A percentile compares a stretch with the other conserved stretches of the same genome.
phyloP scores from a whole-genome alignment of 2,888 invertebrate genomes.

The Achlya flavicornis region DNA sequence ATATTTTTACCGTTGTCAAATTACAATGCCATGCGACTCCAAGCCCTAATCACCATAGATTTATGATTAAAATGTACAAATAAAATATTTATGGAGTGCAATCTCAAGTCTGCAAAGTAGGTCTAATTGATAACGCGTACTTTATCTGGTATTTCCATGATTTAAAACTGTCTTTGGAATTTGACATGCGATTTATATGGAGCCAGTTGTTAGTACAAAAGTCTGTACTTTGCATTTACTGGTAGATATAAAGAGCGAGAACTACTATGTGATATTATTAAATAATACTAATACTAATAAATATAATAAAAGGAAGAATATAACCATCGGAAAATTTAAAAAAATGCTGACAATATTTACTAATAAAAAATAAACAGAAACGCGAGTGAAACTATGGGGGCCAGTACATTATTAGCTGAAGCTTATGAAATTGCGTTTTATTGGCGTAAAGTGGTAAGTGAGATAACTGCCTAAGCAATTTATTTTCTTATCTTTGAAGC shows the following conservation, averaged over 20 bases:
- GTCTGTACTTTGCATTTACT: slow-evolving; percentile 42
- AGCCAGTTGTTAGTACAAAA: slow-evolving; percentile 34
- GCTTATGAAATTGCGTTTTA: background rate
- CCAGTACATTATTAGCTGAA: background rate
- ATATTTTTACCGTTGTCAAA: slow-evolving; percentile 33
- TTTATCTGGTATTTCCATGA: slow-evolving; percentile 75
- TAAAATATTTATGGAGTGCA: slow-evolving; percentile 16
- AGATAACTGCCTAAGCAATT: background rate
- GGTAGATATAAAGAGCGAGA: slow-evolving; percentile 19
- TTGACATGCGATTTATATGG: slow-evolving; percentile 62
- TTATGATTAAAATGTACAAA: slow-evolving; percentile 19
- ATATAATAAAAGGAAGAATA: too few relatives aligned
- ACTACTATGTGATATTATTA: background rate
- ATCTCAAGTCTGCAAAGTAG: slow-evolving; percentile 43
- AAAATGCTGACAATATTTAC: too few relatives aligned
- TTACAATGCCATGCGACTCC: slow-evolving; percentile 33
- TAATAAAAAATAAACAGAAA: too few relatives aligned
- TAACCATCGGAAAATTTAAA: too few relatives aligned
- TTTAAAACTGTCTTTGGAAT: slow-evolving; percentile 69
- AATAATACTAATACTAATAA: background rate
- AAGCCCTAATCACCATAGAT: slow-evolving; percentile 28
- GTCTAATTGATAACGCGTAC: slow-evolving; percentile 75
- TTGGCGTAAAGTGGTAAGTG: background rate
- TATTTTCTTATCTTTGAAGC: background rate
- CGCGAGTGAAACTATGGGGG: too few relatives aligned